Conservation (phyloP, 2,797 vertebrate species). For the Scolopax rusticola region DNA sequence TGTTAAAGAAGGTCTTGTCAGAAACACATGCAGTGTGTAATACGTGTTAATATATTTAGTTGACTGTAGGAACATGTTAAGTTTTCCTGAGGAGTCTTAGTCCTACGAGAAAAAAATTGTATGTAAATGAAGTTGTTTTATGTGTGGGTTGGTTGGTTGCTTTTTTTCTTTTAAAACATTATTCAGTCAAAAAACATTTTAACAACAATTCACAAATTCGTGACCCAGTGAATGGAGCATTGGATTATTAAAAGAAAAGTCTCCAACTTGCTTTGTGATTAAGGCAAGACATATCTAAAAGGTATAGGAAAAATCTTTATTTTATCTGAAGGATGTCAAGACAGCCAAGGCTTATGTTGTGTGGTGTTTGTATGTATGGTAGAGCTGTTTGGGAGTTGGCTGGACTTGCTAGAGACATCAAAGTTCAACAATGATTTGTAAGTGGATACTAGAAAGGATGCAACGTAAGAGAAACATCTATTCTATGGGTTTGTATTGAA, state of each 20-base stretch:
- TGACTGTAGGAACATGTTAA: neutral
- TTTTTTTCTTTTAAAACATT: neutral
- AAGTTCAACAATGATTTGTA: neutral
- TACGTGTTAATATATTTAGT: neutral
- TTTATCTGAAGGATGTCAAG: neutral
- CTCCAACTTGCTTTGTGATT: neutral
- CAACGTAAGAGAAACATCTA: neutral
- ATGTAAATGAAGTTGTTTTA: neutral
- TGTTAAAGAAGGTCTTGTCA: neutral
- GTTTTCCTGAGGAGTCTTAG: neutral
- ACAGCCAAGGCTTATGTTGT: neutral
- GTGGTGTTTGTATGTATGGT: neutral
- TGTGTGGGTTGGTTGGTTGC: neutral
- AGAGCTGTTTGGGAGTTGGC: neutral
- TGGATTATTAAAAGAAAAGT: neutral
- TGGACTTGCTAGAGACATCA: neutral
- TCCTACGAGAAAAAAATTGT: neutral
- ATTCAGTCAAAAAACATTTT: neutral
- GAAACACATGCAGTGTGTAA: neutral
- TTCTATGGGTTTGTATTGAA: neutral
- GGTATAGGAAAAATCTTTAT: neutral
- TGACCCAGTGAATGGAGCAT: neutral
- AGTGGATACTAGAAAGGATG: neutral
- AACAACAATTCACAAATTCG: neutral
- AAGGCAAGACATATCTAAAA: neutral